Evolutionary conservation across 2,113 vertebrate species (phyloP).

Genomic region (Poeciliopsis retropinna): DNA sequence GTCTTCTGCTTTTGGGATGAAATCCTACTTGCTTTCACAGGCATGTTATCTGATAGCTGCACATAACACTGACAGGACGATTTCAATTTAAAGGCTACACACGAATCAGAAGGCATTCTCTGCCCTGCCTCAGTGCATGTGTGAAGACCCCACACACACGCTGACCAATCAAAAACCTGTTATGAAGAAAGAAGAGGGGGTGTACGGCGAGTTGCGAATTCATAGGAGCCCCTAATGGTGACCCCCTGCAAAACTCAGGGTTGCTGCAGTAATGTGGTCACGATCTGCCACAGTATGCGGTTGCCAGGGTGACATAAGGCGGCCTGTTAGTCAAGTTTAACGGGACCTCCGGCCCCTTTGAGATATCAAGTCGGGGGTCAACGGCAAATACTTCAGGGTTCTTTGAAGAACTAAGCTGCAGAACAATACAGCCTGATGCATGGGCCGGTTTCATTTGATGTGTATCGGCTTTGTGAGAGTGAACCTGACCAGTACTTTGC

Average conservation of each 20-base stretch:
- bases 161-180: constrained; percentile 65
- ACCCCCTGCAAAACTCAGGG: constrained; percentile 55
- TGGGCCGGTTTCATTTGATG: constrained; percentile 23
- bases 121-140: constrained; percentile 50
- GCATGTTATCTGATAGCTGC: constrained; percentile 49
- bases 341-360: constrained; percentile 44
- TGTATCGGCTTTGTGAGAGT: constrained; percentile 3
- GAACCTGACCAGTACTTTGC: not conserved
- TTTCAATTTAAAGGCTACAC: constrained; percentile 17
- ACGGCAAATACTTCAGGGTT: constrained; percentile 22
- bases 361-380: constrained; percentile 59
- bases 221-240: constrained; percentile 41
- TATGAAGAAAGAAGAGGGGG: constrained; percentile 55
- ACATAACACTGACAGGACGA: constrained; percentile 1
- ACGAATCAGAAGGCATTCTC: constrained; percentile 33
- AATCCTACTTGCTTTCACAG: constrained; percentile 57
- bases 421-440: constrained; percentile 47
- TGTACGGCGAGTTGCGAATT: constrained; percentile 50
- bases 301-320: constrained; percentile 49
- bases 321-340: constrained; percentile 32
- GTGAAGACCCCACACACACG: constrained; percentile 48
- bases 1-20: constrained; percentile 57
- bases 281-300: constrained; percentile 59
- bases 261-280: constrained; percentile 67
- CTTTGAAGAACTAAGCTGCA: constrained; percentile 49